Conservation (phyloP, 2,113 vertebrate genomes). For the Sus scrofa region T2T-Sscrofa CM000820.6:17945001-17945500, state of each 20-base stretch:
- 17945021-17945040: no score
- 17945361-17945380: not conserved
- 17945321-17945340: not conserved
- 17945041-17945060: no score
- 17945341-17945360: not conserved
- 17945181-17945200: not conserved
- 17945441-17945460: not conserved
- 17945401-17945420: not conserved
- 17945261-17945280: slow-evolving; percentile 27
- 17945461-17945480: not conserved
- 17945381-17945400: not conserved
- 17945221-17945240: not conserved
- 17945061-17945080: no score
- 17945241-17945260: not conserved
- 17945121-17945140: no score
- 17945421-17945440: not conserved
- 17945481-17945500: not conserved
- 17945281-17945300: slow-evolving; percentile 19
- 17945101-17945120: no score
- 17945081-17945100: no score
- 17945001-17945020: no score
- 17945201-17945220: slow-evolving; percentile 20
- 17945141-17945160: not conserved
- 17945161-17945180: slow-evolving; percentile 26
- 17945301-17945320: slow-evolving; percentile 4